phyloP scores from a whole-genome alignment of 1,140 invertebrate species.

The Drosophila setifemur region DNA sequence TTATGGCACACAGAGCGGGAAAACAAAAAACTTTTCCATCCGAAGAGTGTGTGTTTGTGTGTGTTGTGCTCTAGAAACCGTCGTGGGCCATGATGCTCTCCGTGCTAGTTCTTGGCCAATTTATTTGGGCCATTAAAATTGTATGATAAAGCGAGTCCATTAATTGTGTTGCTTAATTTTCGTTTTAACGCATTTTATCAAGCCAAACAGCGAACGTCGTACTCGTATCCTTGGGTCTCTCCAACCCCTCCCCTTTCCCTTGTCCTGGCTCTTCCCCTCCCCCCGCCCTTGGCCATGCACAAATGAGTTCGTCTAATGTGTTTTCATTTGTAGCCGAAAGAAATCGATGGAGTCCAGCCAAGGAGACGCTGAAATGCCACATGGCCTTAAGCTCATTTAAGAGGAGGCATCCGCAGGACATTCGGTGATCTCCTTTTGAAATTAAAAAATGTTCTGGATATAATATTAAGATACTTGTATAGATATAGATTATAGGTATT shows the following conservation, averaged over 20 bases:
- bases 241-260: background rate
- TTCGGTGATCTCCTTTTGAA: background rate
- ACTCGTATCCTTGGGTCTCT: conserved; percentile 10
- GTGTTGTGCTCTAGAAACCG: conserved; percentile 15
- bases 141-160: conserved; percentile 73
- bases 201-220: conserved; percentile 40
- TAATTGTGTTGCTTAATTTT: conserved; percentile 80
- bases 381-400: too few relatives aligned
- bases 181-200: conserved; percentile 78
- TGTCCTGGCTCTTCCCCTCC: background rate
- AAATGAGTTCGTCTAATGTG: conserved; percentile 57
- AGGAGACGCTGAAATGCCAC: conserved; percentile 22
- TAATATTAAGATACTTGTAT: too few relatives aligned
- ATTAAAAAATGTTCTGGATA: too few relatives aligned
- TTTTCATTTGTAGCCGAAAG: conserved; percentile 58
- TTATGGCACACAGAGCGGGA: conserved; percentile 9
- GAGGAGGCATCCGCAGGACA: conserved; percentile 9
- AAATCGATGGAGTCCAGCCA: conserved; percentile 59
- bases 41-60: background rate
- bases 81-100: conserved; percentile 21
- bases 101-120: conserved; percentile 58
- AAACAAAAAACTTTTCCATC: conserved; percentile 26
- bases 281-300: background rate
- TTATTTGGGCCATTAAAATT: conserved; percentile 78
- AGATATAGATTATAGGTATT: too few relatives aligned